Evolutionary conservation across 2,113 vertebrate genomes (phyloP).

Genomic region (Myrmecobius fasciatus): DNA sequence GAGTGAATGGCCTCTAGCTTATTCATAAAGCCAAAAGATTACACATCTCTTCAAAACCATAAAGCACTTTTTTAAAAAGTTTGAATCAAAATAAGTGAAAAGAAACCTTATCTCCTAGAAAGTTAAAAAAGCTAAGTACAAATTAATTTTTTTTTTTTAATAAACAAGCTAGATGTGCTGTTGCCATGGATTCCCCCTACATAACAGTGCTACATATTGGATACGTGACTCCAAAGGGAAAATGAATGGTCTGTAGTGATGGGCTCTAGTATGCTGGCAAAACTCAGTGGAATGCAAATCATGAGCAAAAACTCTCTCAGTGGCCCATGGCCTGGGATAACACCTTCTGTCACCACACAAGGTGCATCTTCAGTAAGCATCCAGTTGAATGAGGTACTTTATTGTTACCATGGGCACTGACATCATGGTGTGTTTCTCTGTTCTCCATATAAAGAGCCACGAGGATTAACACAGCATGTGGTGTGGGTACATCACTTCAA

Average conservation of each 20-base stretch:
- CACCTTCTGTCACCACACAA: slow-evolving; percentile 27
- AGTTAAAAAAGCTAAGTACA: slow-evolving; percentile 57
- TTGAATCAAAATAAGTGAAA: slow-evolving; percentile 68
- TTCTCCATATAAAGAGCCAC: slow-evolving; percentile 71
- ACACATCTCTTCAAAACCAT: slow-evolving; percentile 34
- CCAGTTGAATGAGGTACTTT: slow-evolving; percentile 17
- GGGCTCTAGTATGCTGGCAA: background rate
- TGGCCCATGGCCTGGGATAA: slow-evolving; percentile 20
- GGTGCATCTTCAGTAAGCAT: slow-evolving; percentile 5
- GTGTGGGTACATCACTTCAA: slow-evolving; percentile 55
- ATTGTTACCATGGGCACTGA: slow-evolving; percentile 11
- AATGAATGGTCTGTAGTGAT: slow-evolving; percentile 33
- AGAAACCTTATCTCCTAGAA: slow-evolving; percentile 56
- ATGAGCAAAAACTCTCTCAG: background rate
- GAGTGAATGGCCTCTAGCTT: slow-evolving; percentile 60
- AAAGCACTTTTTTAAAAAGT: slow-evolving; percentile 32
- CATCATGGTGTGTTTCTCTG: slow-evolving; percentile 55
- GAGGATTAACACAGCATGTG: slow-evolving; percentile 54
- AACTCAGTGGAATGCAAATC: slow-evolving; percentile 34
- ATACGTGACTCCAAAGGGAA: slow-evolving; percentile 59
- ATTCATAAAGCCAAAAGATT: slow-evolving; percentile 58
- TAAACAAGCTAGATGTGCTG: slow-evolving; percentile 57
- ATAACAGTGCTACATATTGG: slow-evolving; percentile 67
- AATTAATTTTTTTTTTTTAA: slow-evolving; percentile 64
- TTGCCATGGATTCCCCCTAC: slow-evolving; percentile 70